Conservation (phyloP, 2,888 invertebrate genomes). For the Monoplex corrugatus region DNA sequence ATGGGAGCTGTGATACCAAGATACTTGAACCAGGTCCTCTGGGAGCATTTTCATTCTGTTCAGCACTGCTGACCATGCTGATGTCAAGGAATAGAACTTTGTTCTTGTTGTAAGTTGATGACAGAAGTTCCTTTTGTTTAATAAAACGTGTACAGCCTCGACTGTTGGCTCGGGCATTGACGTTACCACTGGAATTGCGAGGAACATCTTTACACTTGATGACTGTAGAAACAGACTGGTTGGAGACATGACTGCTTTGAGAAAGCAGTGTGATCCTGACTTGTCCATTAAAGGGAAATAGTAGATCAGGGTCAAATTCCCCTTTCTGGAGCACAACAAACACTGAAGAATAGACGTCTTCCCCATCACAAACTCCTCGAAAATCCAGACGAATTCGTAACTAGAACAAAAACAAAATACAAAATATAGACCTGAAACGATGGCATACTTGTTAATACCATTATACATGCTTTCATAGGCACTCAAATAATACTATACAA, state of each 20-base stretch:
- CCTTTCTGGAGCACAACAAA: slow-evolving; percentile 66
- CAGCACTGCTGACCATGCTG: not conserved
- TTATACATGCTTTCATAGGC: too few relatives aligned
- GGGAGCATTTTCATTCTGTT: not conserved
- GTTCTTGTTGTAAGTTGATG: slow-evolving; percentile 42
- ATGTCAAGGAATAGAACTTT: slow-evolving; percentile 34
- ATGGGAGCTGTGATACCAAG: not conserved
- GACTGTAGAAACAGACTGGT: slow-evolving; percentile 18
- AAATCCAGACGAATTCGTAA: slow-evolving; percentile 62
- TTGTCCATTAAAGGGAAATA: slow-evolving; percentile 64
- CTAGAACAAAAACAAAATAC: slow-evolving; percentile 36
- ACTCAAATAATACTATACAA: too few relatives aligned
- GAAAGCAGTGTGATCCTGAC: slow-evolving; percentile 22
- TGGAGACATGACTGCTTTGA: not conserved
- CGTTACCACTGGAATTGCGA: slow-evolving; percentile 31
- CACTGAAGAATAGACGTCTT: slow-evolving; percentile 61
- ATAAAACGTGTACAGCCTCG: slow-evolving; percentile 46
- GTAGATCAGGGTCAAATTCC: slow-evolving; percentile 65
- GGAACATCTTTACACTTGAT: slow-evolving; percentile 44
- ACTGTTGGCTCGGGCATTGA: slow-evolving; percentile 43
- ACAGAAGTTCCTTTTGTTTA: slow-evolving; percentile 43
- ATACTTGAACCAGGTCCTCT: not conserved
- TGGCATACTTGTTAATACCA: too few relatives aligned
- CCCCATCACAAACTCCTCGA: slow-evolving; percentile 61
- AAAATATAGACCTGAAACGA: too few relatives aligned